These are phyloP conservation scores for Tromatobia lineatoria DNA, from an alignment of 2,888 invertebrate genomes.

Conservation along the genomic window DNA sequence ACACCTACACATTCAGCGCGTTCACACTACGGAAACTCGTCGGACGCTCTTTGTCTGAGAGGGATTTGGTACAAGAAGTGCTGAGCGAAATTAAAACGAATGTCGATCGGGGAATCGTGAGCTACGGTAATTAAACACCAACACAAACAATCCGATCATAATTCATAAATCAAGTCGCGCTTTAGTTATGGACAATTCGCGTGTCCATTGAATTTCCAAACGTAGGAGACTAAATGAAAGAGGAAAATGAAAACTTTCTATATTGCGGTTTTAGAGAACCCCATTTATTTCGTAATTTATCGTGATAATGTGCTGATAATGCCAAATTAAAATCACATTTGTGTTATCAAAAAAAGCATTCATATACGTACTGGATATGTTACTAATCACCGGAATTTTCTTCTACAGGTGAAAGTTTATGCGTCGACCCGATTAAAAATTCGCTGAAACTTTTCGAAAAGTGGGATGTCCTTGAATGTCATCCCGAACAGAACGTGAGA, in stretches of 20 bases:
- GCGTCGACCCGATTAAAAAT: slow-evolving; percentile 94
- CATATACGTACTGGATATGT: not conserved
- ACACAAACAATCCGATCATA: too few relatives aligned
- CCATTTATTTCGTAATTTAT: too few relatives aligned
- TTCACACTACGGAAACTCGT: slow-evolving; percentile 87
- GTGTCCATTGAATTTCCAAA: too few relatives aligned
- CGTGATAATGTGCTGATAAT: not conserved
- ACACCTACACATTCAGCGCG: slow-evolving; percentile 91
- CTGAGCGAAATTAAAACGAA: slow-evolving; percentile 89
- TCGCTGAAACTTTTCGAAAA: slow-evolving; percentile 93
- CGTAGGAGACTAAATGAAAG: too few relatives aligned
- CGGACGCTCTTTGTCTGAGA: slow-evolving; percentile 88
- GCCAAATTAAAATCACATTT: not conserved
- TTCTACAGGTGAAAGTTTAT: slow-evolving; percentile 93
- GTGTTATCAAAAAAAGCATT: not conserved
- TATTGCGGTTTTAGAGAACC: too few relatives aligned
- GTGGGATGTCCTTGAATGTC: slow-evolving; percentile 91
- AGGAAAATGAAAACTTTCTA: too few relatives aligned
- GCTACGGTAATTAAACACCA: slow-evolving; percentile 87
- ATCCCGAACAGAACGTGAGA: slow-evolving; percentile 80
- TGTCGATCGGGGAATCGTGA: slow-evolving; percentile 87
- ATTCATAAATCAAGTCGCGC: too few relatives aligned
- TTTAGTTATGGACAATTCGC: too few relatives aligned
- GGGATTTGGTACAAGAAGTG: slow-evolving; percentile 89
- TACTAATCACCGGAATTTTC: slow-evolving; percentile 21